Base-by-base conservation (phyloP, 2,888 invertebrate genomes). In the Drosophila paracracens region DNA sequence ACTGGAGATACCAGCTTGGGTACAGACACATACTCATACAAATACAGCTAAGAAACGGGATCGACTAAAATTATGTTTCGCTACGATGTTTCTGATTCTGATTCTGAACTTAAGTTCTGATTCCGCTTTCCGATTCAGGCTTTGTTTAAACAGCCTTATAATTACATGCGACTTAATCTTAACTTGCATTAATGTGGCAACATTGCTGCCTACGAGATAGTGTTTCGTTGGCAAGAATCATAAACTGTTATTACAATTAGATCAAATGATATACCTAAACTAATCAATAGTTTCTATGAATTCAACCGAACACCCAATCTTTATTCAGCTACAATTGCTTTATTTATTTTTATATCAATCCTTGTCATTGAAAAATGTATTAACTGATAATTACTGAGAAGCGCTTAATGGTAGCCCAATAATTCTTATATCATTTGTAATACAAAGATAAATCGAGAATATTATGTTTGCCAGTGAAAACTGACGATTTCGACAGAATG, bases 391-490 rank as follows among this genome's bases (percentile, higher is more conserved):
- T 40, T 10, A 4, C n/a, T n/a, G 40, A 40, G n/a, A n/a, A 40
- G 31, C 10, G 31, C 10, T 31, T 31, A 31, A 54, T 48, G 53
- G 36, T 58, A 52, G 50, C 18, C 2, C 43, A 54, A 58, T 50
- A 62, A 40, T n/a, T 18, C 13, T 11, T 13, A 43, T 11, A 21
- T 43, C 21, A 43, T 43, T 13, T 43, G 11, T 11, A 7, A 29
- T 43, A 29, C 36, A 43, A 43, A 43, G 21, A 59, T 43, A 64
- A 50, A 73, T 65, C 36, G 54, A 52, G 38, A 51, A 21, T 27
- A n/a, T n/a, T 5, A 21, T 31, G 16, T 65, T 62, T 51, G 63
- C 50, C 27, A 38, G 63, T 48, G 62, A 62, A 38, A 38, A 63
- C 18, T 33, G 40, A 27, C 27, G 27, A 16, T 62, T 33, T 51